phyloP scores from a whole-genome alignment of 2,888 invertebrate genomes.

The Drosophila kanekoi region DNA sequence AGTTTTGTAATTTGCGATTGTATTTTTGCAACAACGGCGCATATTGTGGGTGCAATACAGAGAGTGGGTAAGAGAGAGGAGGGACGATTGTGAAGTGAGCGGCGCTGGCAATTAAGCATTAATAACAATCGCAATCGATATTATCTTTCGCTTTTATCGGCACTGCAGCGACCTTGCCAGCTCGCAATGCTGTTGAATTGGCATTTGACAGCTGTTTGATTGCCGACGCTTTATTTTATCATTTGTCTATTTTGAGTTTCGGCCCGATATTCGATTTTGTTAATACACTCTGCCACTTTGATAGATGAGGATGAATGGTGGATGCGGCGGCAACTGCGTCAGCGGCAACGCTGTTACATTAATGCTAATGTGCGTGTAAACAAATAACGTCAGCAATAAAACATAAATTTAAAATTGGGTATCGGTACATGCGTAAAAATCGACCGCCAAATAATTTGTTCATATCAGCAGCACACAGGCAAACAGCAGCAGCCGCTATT shows the following conservation, averaged over 20 bases:
- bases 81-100: conserved; percentile 35
- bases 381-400: conserved; percentile 78
- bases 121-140: conserved; percentile 49
- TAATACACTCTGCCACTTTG: conserved; percentile 54
- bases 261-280: conserved; percentile 34
- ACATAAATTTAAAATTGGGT: conserved; percentile 71
- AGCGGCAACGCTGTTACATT: conserved; percentile 63
- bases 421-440: conserved; percentile 72
- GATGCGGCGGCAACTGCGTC: conserved; percentile 31
- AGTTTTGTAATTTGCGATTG: conserved; percentile 57
- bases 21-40: conserved; percentile 27
- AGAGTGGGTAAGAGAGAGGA: neutral
- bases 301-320: conserved; percentile 49
- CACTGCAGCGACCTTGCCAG: conserved; percentile 30
- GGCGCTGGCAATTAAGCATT: conserved; percentile 50
- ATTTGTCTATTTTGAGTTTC: conserved; percentile 30
- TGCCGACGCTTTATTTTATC: conserved; percentile 38
- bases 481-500: conserved; percentile 15
- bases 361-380: conserved; percentile 77
- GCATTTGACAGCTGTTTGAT: conserved; percentile 53
- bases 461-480: no score
- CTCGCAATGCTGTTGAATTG: conserved; percentile 38
- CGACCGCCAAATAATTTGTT: conserved; percentile 72
- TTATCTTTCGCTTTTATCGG: conserved; percentile 43
- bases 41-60: conserved; percentile 21